A percentile compares a stretch with the other conserved stretches of the same genome.
phyloP scores from a whole-genome alignment of 2,797 vertebrate genomes.

The Mus spretus region DNA sequence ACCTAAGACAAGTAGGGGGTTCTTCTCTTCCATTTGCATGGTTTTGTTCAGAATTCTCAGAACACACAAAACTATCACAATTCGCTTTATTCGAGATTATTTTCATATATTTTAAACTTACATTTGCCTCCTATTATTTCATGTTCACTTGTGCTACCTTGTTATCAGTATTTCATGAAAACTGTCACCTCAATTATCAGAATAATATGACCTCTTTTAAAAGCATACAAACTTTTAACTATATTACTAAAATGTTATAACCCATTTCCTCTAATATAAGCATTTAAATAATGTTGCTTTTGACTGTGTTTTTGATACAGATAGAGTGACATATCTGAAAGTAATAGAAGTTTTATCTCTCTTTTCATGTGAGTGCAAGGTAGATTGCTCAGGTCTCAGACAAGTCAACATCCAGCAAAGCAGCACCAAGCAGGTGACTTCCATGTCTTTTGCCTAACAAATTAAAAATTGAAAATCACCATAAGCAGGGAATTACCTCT shows the following conservation, averaged over 20 bases:
- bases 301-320: background rate
- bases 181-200: background rate
- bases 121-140: constrained; percentile 21
- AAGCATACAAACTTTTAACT: background rate
- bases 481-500: background rate
- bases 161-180: constrained; percentile 1
- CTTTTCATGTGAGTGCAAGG: background rate
- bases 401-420: background rate
- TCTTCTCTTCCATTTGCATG: background rate
- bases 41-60: constrained; percentile 9
- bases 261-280: background rate
- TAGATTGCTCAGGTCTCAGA: background rate
- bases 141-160: background rate
- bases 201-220: constrained; percentile 35
- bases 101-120: background rate
- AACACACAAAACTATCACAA: background rate
- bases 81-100: background rate
- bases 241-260: background rate
- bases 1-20: background rate
- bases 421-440: background rate
- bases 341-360: background rate
- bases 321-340: background rate
- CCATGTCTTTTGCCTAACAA: background rate
- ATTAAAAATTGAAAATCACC: background rate
- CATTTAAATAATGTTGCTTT: constrained; percentile 55